These are phyloP conservation scores for Mesorhabditis spiculigera DNA, from an alignment of 2,888 invertebrate genomes.

Conservation along the genomic window DNA sequence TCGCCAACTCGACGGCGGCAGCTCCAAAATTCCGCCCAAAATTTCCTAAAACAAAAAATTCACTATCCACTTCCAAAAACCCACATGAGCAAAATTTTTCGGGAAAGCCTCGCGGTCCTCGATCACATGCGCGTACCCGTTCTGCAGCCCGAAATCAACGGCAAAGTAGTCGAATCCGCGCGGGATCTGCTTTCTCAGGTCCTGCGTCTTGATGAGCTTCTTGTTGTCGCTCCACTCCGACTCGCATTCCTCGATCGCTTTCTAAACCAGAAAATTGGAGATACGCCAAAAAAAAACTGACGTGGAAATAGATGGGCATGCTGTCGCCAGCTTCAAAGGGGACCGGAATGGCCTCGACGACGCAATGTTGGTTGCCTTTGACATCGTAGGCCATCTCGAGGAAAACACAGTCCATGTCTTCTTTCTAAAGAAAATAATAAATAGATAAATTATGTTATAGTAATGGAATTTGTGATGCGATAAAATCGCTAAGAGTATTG, in stretches of 20 bases:
- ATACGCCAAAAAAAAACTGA: slow-evolving; percentile 31
- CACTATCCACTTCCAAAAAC: slow-evolving; percentile 9
- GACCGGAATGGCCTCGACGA: slow-evolving; percentile 82
- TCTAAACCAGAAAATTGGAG: slow-evolving; percentile 63
- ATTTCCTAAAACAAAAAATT: slow-evolving; percentile 69
- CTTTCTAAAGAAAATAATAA: slow-evolving; percentile 10
- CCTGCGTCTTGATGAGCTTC: slow-evolving; percentile 73
- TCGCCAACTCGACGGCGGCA: slow-evolving; percentile 77
- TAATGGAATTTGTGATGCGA: slow-evolving; percentile 7
- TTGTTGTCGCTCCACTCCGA: slow-evolving; percentile 92
- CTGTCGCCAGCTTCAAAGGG: slow-evolving; percentile 78
- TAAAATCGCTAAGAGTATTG: not conserved
- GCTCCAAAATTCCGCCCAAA: slow-evolving; percentile 87
- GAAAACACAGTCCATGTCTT: slow-evolving; percentile 78
- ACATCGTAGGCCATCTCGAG: slow-evolving; percentile 80
- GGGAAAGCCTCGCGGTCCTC: slow-evolving; percentile 87
- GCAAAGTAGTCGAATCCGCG: slow-evolving; percentile 91
- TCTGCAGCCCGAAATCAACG: slow-evolving; percentile 83
- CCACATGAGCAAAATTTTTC: slow-evolving; percentile 81
- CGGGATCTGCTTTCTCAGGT: slow-evolving; percentile 78
- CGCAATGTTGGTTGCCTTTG: slow-evolving; percentile 72
- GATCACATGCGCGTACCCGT: slow-evolving; percentile 91
- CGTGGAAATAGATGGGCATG: slow-evolving; percentile 92
- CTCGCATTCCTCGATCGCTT: slow-evolving; percentile 91
- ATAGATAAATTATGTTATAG: not conserved